Conservation (phyloP, 2,888 invertebrate species). For the Orthonychiurus folsomi region DNA sequence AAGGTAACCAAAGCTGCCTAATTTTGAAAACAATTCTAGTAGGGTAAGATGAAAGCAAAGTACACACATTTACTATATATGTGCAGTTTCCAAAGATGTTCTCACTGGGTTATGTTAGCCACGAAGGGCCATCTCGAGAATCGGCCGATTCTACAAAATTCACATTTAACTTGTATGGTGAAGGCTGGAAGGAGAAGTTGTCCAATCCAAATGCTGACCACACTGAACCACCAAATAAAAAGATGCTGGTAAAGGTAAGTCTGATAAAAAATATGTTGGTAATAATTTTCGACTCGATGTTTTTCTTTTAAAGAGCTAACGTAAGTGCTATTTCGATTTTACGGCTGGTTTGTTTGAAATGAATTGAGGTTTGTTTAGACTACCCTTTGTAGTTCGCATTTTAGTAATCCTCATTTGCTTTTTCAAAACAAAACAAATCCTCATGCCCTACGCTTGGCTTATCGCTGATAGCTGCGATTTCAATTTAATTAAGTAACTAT, state of each 20-base stretch:
- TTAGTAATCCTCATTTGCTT: too few species aligned
- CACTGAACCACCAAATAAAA: conserved; percentile 55
- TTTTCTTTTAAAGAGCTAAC: too few species aligned
- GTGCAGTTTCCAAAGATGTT: conserved; percentile 59
- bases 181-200: conserved; percentile 65
- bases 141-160: conserved; percentile 56
- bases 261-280: too few species aligned
- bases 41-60: not conserved
- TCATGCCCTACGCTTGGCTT: too few species aligned
- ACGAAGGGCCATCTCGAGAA: conserved; percentile 52
- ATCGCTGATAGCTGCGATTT: too few species aligned
- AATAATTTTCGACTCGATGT: too few species aligned
- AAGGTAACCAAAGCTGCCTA: conserved; percentile 46
- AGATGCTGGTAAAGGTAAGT: conserved; percentile 55
- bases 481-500: not conserved
- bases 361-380: too few species aligned
- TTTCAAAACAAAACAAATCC: too few species aligned
- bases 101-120: conserved; percentile 58
- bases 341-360: too few species aligned
- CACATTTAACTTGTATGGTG: conserved; percentile 44
- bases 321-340: too few species aligned
- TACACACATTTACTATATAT: conserved; percentile 4
- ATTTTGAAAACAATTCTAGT: not conserved
- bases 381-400: too few species aligned
- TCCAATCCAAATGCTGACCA: conserved; percentile 52